These are phyloP conservation scores for Cantharis rufa DNA, from an alignment of 2,888 invertebrate genomes.

Conservation along the genomic window DNA sequence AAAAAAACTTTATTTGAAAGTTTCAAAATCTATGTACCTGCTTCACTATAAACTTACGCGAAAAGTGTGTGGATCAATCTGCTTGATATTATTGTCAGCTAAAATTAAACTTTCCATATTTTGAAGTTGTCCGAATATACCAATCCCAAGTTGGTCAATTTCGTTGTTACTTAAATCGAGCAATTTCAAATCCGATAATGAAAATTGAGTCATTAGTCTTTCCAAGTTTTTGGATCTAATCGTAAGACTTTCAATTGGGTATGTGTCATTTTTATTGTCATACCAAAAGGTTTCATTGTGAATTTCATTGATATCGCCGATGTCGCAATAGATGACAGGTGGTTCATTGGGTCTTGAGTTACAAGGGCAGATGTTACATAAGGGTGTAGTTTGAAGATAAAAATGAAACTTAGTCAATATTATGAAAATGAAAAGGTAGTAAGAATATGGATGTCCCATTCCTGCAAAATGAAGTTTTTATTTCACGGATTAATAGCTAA, in stretches of 20 bases:
- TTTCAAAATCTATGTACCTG: no score
- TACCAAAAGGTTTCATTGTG: not conserved
- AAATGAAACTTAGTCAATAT: not conserved
- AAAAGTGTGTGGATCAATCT: slow-evolving; percentile 57
- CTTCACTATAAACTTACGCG: not conserved
- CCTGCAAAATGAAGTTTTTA: no score
- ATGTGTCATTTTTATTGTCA: not conserved
- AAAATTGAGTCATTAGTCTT: slow-evolving; percentile 58
- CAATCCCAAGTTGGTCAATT: slow-evolving; percentile 63
- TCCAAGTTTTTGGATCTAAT: not conserved
- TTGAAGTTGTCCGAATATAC: slow-evolving; percentile 66
- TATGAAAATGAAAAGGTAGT: not conserved
- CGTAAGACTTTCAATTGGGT: slow-evolving; percentile 2
- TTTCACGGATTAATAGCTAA: no score
- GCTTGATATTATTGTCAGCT: slow-evolving; percentile 69
- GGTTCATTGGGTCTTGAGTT: slow-evolving; percentile 1
- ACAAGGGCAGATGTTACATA: slow-evolving; percentile 11
- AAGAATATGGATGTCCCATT: not conserved
- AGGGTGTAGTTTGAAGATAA: slow-evolving; percentile 3
- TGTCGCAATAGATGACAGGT: slow-evolving; percentile 1
- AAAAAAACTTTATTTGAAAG: slow-evolving; percentile 32
- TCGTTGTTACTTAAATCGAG: slow-evolving; percentile 66
- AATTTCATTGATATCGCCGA: not conserved
- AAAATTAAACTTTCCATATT: slow-evolving; percentile 67
- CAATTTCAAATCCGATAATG: slow-evolving; percentile 56